These are phyloP conservation scores for Osmerus mordax DNA, from an alignment of 2,113 vertebrate species.

Conservation along the genomic window DNA sequence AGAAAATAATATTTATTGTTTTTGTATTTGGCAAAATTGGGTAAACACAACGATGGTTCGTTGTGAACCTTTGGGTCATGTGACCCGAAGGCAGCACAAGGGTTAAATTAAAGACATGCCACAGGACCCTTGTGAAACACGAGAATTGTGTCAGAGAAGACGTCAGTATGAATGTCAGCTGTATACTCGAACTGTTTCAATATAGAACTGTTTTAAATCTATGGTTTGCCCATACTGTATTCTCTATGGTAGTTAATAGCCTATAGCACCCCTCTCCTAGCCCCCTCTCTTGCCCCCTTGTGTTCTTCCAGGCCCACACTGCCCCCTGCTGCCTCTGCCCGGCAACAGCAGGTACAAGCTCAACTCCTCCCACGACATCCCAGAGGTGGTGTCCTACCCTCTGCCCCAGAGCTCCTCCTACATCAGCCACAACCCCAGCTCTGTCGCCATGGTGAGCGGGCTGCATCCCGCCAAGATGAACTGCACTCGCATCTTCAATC, in stretches of 20 bases:
- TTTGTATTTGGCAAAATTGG: too few relatives aligned
- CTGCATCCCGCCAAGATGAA: slow-evolving; percentile 95
- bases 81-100: too few relatives aligned
- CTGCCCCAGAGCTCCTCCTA: slow-evolving; percentile 85
- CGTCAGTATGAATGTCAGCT: too few relatives aligned
- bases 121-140: too few relatives aligned
- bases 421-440: slow-evolving; percentile 83
- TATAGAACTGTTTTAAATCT: not conserved
- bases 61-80: too few relatives aligned
- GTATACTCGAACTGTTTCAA: slow-evolving; percentile 15
- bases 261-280: not conserved
- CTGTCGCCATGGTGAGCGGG: slow-evolving; percentile 95
- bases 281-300: slow-evolving; percentile 28
- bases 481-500: slow-evolving; percentile 95
- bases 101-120: too few relatives aligned
- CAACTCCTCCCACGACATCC: slow-evolving; percentile 84
- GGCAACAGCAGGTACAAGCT: slow-evolving; percentile 85
- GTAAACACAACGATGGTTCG: too few relatives aligned
- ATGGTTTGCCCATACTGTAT: too few relatives aligned
- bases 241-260: too few relatives aligned
- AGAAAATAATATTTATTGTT: too few relatives aligned
- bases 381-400: slow-evolving; percentile 92
- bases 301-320: slow-evolving; percentile 77
- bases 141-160: too few relatives aligned
- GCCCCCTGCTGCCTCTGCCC: slow-evolving; percentile 87